Base-by-base conservation (phyloP, 1,140 invertebrate genomes). In the Panulirus ornatus region DNA sequence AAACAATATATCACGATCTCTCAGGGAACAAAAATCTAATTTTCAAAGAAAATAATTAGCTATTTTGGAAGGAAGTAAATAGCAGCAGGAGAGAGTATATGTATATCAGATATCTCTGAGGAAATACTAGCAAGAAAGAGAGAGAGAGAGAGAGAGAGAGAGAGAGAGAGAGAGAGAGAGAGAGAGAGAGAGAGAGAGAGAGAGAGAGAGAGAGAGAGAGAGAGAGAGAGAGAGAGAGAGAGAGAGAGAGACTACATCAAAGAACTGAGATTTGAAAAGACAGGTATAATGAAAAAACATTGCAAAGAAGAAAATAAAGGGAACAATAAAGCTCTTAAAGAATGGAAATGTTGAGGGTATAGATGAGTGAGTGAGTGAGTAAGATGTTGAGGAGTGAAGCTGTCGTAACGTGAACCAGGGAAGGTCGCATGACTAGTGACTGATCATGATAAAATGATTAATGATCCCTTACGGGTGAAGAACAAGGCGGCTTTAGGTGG, bases 161-260 rank as follows among this genome's bases (percentile, higher is more conserved):
- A 19, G 14, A 40, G 38, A 19, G 6, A 40, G 70, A 30, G 14
- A 73, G 70, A 73, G 70, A 73, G 70, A 73, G n/a, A 73, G 70
- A 73, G 70, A 73, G 70, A 30, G 70, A 73, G 70, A 73, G 70
- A 73, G 70, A 73, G 70, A 73, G 70, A 73, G 70, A 73, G 70
- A 73, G 36, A 40, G 70, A 73, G 70, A 73, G 70, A 73, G 70
- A 73, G 63, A 36, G 70, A 73, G 70, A 73, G 70, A 73, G 70
- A 73, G 70, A 73, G 70, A 73, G 70, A 73, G 70, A 73, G 63
- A 70, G 30, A 34, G 30, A 34, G 30, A 34, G 30, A 34, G 30
- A 34, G 30, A 34, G 63, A 70, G 63, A 70, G 63, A 70, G 63
- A 70, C 22, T 8, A n/a, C 11, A n/a, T 14, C 11, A 58, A n/a